phyloP scores from a whole-genome alignment of 2,113 vertebrate species.

The Menura novaehollandiae region DNA sequence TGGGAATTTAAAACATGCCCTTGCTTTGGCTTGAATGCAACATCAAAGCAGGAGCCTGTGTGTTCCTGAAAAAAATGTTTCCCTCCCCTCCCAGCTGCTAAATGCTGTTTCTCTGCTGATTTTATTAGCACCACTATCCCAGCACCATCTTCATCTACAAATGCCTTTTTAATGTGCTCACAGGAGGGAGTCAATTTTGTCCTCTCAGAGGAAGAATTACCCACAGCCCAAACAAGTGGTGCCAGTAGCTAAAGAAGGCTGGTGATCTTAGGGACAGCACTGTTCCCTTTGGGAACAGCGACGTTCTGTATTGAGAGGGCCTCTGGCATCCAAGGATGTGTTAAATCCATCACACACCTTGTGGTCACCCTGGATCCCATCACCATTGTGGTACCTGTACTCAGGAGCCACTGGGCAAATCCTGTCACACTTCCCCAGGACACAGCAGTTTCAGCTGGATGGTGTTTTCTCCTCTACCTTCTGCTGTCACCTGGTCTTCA shows the following conservation, averaged over 20 bases:
- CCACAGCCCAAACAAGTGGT: background rate
- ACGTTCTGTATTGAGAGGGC: background rate
- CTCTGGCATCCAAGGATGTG: background rate
- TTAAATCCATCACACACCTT: background rate
- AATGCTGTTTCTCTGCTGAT: background rate
- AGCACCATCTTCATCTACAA: background rate
- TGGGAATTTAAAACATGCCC: slow-evolving; percentile 52
- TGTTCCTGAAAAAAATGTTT: background rate
- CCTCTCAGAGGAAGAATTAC: background rate
- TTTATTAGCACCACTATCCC: slow-evolving; percentile 2
- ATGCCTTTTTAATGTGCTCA: background rate
- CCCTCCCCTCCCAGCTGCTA: slow-evolving; percentile 13
- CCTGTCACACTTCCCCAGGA: background rate
- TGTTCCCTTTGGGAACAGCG: background rate
- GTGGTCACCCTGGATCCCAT: background rate
- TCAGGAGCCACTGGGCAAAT: background rate
- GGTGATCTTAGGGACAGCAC: background rate
- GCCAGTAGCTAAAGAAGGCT: background rate
- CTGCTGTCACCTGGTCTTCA: background rate
- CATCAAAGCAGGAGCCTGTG: slow-evolving; percentile 32
- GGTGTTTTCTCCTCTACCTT: background rate
- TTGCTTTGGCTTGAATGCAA: slow-evolving; percentile 32
- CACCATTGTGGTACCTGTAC: fast-evolving
- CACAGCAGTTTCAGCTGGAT: background rate
- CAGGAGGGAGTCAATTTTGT: background rate